Base-by-base conservation (phyloP, 2,888 invertebrate species). In the Nomada ruficornis region DNA sequence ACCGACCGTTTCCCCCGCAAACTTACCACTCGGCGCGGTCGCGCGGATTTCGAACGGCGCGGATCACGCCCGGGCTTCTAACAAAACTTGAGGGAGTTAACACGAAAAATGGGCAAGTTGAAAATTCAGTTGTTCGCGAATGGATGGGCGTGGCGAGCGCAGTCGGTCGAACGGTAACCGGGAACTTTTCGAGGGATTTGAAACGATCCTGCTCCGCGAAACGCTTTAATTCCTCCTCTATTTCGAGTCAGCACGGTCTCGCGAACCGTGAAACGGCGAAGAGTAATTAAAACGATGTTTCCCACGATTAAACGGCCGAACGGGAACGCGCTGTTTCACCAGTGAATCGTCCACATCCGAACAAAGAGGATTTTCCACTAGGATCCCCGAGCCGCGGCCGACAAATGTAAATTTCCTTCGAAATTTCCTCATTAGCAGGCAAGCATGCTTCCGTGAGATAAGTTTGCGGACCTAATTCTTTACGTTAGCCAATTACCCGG, bases 361-460 rank as follows among this genome's bases (percentile, higher is more conserved):
- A 42, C 23, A 29, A 64, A 20, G 44, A 11, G 44, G 5, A 13
- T 23, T 55, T 72, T 60, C 29, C 13, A 13, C 23, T 10, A 4
- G 10, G 29, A 60, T 54, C 65, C 15, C 2, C 13, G 11, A 10
- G 23, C 11, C 4, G 2, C 23, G 15, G 10, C 26, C 11, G 64
- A 57, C 26, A 60, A 65, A 79, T 47, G 74, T 54, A 75, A 64
- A 59, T 80, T 76, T 13, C 59, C 57, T 52, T 44, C 47, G 55
- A 68, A 67, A 80, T 67, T 71, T 62, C 50, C 76, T 70, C 70
- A 29, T 76, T 76, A 80, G 18, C 59, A 2, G 52, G 50, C 26
- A 23, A 76, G 26, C 54, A 55, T 42, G 54, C 44, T 23, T 42
- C 26, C 44, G 29, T 44, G 54, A 65, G 71, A 72, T 72, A 69